Conservation (phyloP, 2,888 invertebrate genomes). For the Rhabditoides inermis region DNA sequence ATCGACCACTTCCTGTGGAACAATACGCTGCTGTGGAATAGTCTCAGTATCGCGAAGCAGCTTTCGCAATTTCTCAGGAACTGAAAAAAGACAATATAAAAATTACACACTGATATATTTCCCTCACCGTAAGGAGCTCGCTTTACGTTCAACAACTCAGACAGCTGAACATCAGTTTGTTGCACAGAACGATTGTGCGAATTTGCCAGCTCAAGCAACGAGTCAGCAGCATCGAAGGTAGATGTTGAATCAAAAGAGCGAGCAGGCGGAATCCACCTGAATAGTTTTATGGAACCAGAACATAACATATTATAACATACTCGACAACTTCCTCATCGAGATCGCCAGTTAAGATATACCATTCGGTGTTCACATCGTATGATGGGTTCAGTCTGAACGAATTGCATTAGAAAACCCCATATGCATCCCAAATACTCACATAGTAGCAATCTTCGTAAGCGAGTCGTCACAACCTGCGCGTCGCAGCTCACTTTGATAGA, state of each 20-base stretch:
- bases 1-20: neutral
- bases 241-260: too few relatives aligned
- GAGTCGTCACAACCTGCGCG: too few relatives aligned
- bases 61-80: conserved; percentile 3
- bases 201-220: neutral
- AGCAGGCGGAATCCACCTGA: too few relatives aligned
- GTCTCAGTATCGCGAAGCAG: conserved; percentile 6
- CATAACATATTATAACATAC: too few relatives aligned
- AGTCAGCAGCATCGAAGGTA: conserved; percentile 1
- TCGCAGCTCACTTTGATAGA: too few relatives aligned
- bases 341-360: neutral
- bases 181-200: neutral
- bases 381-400: conserved; percentile 6
- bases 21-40: neutral
- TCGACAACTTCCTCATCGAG: neutral
- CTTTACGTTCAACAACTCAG: conserved; percentile 1
- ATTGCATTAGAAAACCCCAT: too few relatives aligned
- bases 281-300: too few relatives aligned
- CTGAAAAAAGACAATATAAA: neutral
- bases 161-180: neutral
- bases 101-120: neutral
- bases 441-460: too few relatives aligned
- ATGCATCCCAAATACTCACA: too few relatives aligned
- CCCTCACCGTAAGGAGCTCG: neutral
- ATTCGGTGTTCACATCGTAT: conserved; percentile 5